Conservation (phyloP, 2,797 vertebrate species). For the Macrochelys suwanniensis region DNA sequence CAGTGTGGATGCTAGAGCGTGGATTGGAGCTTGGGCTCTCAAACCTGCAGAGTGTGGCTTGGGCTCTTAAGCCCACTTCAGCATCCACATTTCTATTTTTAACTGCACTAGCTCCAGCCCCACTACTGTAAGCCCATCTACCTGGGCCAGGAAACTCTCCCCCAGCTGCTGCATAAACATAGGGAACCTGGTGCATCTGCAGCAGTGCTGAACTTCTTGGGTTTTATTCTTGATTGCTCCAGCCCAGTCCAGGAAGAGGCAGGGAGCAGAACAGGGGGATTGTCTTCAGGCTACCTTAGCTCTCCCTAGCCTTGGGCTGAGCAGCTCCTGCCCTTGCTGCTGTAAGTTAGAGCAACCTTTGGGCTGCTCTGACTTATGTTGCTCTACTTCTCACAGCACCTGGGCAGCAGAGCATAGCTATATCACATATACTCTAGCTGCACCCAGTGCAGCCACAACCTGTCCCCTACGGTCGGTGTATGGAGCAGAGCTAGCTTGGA, state of each 20-base stretch:
- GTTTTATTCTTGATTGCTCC: not conserved
- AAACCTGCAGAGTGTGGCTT: not conserved
- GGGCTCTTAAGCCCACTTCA: too few species aligned
- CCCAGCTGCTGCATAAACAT: too few species aligned
- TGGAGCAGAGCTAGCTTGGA: too few species aligned
- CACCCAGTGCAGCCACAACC: too few species aligned
- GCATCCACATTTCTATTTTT: not conserved
- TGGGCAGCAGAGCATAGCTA: not conserved
- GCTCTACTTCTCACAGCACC: not conserved
- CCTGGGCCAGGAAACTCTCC: too few species aligned
- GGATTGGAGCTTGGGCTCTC: not conserved
- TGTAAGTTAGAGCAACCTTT: too few species aligned
- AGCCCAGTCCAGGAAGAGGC: not conserved
- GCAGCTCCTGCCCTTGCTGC: too few species aligned
- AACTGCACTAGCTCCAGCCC: not conserved
- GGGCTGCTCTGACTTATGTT: too few species aligned
- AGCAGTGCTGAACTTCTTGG: not conserved
- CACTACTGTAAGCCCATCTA: not conserved
- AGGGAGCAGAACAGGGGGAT: too few species aligned
- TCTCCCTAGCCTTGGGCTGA: too few species aligned
- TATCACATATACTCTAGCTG: not conserved
- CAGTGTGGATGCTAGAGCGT: not conserved
- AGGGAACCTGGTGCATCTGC: too few species aligned
- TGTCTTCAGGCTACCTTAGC: not conserved
- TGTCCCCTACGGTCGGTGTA: too few species aligned